Conservation (phyloP, 1,140 invertebrate genomes). For the Propsilocerus akamusi region DNA sequence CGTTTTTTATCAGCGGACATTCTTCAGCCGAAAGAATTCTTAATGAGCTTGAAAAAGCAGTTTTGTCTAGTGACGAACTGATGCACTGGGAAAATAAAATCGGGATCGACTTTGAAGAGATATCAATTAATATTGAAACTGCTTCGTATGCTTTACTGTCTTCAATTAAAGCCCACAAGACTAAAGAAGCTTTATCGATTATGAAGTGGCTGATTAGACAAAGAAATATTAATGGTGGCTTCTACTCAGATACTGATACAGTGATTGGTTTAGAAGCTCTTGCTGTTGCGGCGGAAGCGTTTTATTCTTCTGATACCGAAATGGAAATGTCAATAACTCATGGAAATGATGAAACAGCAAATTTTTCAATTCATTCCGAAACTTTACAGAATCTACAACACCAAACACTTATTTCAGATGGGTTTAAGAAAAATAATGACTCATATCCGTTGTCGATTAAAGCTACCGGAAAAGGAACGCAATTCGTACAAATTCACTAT, state of each 20-base stretch:
- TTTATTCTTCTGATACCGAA: too few relatives aligned
- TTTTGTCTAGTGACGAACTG: too few relatives aligned
- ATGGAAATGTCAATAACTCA: too few relatives aligned
- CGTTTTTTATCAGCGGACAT: too few relatives aligned
- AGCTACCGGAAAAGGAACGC: conserved; percentile 46
- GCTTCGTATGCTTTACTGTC: conserved; percentile 54
- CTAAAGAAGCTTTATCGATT: conserved; percentile 34
- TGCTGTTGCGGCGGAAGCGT: conserved; percentile 33
- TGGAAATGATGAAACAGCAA: conserved; percentile 14
- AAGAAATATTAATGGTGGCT: conserved; percentile 58
- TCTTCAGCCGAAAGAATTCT: too few relatives aligned
- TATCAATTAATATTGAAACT: conserved; percentile 64
- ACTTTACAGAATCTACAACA: neutral
- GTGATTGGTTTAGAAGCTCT: conserved; percentile 44
- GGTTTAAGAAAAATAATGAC: too few relatives aligned
- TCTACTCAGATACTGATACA: conserved; percentile 52
- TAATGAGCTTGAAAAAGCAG: too few relatives aligned
- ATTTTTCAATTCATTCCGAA: conserved; percentile 11
- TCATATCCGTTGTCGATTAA: too few relatives aligned
- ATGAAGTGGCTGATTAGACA: conserved; percentile 54
- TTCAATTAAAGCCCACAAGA: conserved; percentile 33
- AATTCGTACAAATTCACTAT: conserved; percentile 58
- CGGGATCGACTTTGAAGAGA: too few relatives aligned
- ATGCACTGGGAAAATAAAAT: too few relatives aligned
- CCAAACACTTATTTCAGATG: conserved; percentile 26